Base-by-base conservation (phyloP, 2,888 invertebrate genomes). In the Frankliniella fusca region DNA sequence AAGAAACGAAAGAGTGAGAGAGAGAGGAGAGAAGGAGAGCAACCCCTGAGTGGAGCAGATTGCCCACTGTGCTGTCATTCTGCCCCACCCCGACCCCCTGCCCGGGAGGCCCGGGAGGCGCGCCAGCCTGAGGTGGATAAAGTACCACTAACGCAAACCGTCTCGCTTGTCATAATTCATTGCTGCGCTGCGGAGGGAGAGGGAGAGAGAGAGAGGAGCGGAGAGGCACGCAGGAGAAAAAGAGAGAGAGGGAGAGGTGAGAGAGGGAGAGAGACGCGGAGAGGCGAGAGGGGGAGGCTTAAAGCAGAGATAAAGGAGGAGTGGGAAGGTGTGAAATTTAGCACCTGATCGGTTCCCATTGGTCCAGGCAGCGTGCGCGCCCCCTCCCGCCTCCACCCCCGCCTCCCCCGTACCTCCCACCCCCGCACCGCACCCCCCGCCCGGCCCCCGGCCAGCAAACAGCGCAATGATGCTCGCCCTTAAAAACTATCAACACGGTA, bases 261-360 rank as follows among this genome's bases (percentile, higher is more conserved):
- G 70, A 12, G 27, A 23, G 70, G 8, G 70, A 23, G 27, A 23
- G 70, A 27, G 10, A 10, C 70, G 27, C 0, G 70, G 27, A 23
- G 70, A 27, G 10, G 23, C 70, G 27, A 3, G 70, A 27, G 23
- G 70, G 70, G 27, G 70, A 23, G 27, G 70, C n/a, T 15, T 20
- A 20, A 20, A 54, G 5, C 18, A 20, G 54, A 54, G 54, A 54
- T 54, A 54, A 54, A 54, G 54, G 54, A 54, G 54, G 18, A 54
- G 23, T 23, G 70, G n/a, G n/a, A 70, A 70, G 70, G 70, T 76
- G 70, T 76, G 70, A 76, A 76, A 27, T 76, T 76, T 76, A 76
- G 70, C 70, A 76, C 70, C 70, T 76, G 70, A 76, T 76, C 70
- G 70, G 70, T 76, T 76, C 70, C 70, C 70, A 76, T 27, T 76